Base-by-base conservation (phyloP, 2,113 vertebrate species). In the Cyrtonyx montezumae region DNA sequence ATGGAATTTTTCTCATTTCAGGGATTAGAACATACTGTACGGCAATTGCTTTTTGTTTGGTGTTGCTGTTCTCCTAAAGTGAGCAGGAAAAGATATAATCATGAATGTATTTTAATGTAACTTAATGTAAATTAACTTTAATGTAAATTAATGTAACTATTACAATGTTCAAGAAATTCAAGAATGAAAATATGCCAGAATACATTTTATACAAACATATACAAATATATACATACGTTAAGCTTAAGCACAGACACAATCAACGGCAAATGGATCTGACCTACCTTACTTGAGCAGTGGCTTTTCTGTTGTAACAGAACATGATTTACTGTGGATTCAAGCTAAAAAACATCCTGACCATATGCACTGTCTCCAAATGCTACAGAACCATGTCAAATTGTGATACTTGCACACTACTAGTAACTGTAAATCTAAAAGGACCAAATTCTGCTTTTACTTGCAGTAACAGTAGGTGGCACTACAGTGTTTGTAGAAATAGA, bases 1-100 rank as follows among this genome's bases (percentile, higher is more conserved):
- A 75, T 8, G 13, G 25, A 66, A 81, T n/a, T 56, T 49, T 30
- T 14, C 61, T 51, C 42, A 70, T 92, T 84, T 34, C n/a, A 49
- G 30, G 73, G 46, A 63, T 37, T 62, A 77, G 20, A 84, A 82
- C 85, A 87, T 94, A 93, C 43, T 89, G 3, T 59, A 91, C 80
- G 88, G 95, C 79, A 69, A 43, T 2, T 66, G 37, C 14, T 7
- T 10, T 51, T n/a, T 28, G 12, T 51, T 51, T 37, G 11, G 8
- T 21, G 34, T 25, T 5, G 14, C 18, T 32, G 21, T 26, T 1
- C 11, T 37, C 9, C 59, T 43, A 28, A 73, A 56, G 30, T 1
- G 6, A 45, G 11, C 5, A 79, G 23, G 18, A 73, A 84, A 84
- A 85, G 91, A 80, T 5, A 32, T 6, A 76, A 71, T 15, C 12